Percentiles rank a stretch among this genome's conserved stretches.
phyloP scores from a whole-genome alignment of 2,113 vertebrate species.

The Halcyon senegalensis region DNA sequence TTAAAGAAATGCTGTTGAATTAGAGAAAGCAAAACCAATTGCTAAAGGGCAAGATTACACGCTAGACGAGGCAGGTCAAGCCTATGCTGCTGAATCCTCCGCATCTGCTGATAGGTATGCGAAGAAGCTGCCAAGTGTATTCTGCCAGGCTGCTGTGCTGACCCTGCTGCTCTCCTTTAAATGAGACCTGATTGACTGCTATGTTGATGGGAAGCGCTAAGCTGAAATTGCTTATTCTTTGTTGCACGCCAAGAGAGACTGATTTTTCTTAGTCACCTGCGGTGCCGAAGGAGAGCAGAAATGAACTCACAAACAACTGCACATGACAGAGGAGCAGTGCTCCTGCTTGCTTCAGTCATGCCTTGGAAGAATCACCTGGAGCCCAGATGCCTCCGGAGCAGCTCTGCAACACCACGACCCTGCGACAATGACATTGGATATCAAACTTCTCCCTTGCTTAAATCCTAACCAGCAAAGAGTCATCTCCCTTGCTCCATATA shows the following conservation, averaged over 20 bases:
- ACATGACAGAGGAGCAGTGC: fast-evolving
- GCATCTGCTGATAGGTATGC: neutral
- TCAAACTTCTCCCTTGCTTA: neutral
- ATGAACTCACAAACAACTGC: neutral
- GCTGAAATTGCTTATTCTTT: neutral
- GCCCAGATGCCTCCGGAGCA: neutral
- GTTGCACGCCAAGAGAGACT: neutral
- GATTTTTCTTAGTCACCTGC: neutral
- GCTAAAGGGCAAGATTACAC: neutral
- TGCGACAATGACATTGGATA: fast-evolving
- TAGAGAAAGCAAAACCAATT: neutral
- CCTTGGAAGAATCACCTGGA: fast-evolving
- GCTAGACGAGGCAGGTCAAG: neutral
- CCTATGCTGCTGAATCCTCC: neutral
- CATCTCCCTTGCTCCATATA: neutral
- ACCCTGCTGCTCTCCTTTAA: neutral
- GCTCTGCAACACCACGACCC: neutral
- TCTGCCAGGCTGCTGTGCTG: neutral
- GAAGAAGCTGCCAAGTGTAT: neutral
- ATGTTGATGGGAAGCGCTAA: neutral
- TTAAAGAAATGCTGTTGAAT: neutral
- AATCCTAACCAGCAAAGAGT: neutral
- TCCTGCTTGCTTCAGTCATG: neutral
- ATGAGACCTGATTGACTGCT: neutral
- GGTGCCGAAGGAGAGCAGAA: neutral